These are phyloP conservation scores for Camelus bactrianus DNA, from an alignment of 2,113 vertebrate species.

Conservation along the genomic window DNA sequence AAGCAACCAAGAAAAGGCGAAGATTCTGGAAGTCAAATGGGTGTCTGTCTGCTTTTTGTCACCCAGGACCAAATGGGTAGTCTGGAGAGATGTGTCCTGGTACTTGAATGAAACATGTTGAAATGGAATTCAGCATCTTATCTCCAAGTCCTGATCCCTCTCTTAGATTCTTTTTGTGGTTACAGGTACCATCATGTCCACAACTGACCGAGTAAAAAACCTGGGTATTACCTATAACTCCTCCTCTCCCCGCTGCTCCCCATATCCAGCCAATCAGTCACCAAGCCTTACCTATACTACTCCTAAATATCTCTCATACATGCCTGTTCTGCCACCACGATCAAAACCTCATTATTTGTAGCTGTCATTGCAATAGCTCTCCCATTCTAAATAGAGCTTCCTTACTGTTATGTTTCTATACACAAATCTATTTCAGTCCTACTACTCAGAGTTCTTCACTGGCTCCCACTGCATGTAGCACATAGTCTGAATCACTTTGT, in stretches of 20 bases:
- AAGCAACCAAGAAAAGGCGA: constrained; percentile 20
- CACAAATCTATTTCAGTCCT: not conserved
- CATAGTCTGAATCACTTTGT: not conserved
- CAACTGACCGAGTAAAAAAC: not conserved
- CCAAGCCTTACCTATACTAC: not conserved
- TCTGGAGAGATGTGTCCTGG: not conserved
- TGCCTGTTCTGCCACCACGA: not conserved
- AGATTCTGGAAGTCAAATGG: not conserved
- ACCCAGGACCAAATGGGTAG: not conserved
- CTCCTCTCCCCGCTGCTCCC: not conserved
- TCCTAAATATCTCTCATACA: not conserved
- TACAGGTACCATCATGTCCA: not conserved
- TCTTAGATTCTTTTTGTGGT: not conserved
- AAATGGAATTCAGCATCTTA: not conserved
- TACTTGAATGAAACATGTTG: not conserved
- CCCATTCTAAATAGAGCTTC: not conserved
- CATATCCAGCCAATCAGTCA: not conserved
- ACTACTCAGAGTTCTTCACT: not conserved
- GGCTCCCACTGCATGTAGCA: not conserved
- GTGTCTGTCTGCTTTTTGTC: not conserved
- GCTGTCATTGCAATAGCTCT: not conserved
- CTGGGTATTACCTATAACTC: not conserved
- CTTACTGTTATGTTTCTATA: not conserved
- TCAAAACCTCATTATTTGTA: not conserved
- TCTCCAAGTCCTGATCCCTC: not conserved